phyloP scores from a whole-genome alignment of 1,140 invertebrate species.

The Phthorimaea operculella region DNA sequence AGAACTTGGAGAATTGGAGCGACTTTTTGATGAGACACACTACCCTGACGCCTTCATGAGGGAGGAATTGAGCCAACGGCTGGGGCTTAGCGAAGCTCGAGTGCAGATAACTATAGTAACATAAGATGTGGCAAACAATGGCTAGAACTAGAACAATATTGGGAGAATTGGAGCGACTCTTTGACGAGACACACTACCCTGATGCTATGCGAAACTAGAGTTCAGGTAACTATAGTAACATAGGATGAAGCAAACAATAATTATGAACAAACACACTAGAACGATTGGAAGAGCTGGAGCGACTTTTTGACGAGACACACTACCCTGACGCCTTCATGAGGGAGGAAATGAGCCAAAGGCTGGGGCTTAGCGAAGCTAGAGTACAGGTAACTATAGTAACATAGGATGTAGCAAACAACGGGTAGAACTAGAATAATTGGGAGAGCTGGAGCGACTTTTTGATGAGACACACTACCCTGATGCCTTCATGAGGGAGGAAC shows the following conservation, averaged over 20 bases:
- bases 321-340: slow-evolving; percentile 96
- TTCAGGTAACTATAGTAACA: slow-evolving; percentile 90
- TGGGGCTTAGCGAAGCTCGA: slow-evolving; percentile 92
- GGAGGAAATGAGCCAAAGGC: slow-evolving; percentile 91
- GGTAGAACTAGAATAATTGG: slow-evolving; percentile 88
- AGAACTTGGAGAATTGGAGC: slow-evolving; percentile 91
- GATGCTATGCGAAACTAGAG: slow-evolving; percentile 93
- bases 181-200: slow-evolving; percentile 95
- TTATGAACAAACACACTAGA: slow-evolving; percentile 89
- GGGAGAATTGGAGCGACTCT: slow-evolving; percentile 88
- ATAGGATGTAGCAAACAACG: slow-evolving; percentile 85
- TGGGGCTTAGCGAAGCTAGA: slow-evolving; percentile 92
- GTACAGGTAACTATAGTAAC: slow-evolving; percentile 87
- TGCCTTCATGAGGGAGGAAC: slow-evolving; percentile 94
- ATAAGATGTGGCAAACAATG: slow-evolving; percentile 84
- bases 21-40: slow-evolving; percentile 94
- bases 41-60: slow-evolving; percentile 96
- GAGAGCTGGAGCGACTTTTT: slow-evolving; percentile 89
- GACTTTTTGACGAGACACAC: slow-evolving; percentile 94
- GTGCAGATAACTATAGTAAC: slow-evolving; percentile 90
- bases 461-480: slow-evolving; percentile 96
- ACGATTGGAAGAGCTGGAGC: slow-evolving; percentile 88
- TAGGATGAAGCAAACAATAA: slow-evolving; percentile 84
- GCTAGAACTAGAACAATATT: slow-evolving; percentile 89
- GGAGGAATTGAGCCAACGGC: slow-evolving; percentile 91